Evolutionary conservation across 2,797 vertebrate species (phyloP).

Genomic region (Gymnocypris eckloni): DNA sequence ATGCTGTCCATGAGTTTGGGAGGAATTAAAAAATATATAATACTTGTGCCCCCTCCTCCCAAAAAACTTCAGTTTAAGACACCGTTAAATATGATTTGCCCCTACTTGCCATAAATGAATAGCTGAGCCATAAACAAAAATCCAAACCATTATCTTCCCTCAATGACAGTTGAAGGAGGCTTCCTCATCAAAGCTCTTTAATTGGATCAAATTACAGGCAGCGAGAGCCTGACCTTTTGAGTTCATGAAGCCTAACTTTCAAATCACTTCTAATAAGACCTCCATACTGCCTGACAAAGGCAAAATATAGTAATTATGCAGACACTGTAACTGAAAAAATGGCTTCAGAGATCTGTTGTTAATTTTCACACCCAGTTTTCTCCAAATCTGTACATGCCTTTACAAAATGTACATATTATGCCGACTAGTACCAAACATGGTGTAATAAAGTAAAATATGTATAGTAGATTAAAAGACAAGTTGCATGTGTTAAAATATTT

Average conservation of each 20-base stretch:
- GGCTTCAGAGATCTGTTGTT: not conserved
- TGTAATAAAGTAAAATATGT: not conserved
- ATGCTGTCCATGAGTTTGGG: slow-evolving; percentile 12
- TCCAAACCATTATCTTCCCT: slow-evolving; percentile 33
- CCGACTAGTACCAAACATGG: not conserved
- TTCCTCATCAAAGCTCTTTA: slow-evolving; percentile 61
- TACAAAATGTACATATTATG: not conserved
- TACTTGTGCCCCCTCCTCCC: not conserved
- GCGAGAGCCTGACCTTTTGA: slow-evolving; percentile 47
- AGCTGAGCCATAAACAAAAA: slow-evolving; percentile 41
- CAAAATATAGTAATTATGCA: not conserved
- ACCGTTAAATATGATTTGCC: slow-evolving; percentile 46
- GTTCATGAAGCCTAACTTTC: slow-evolving; percentile 48
- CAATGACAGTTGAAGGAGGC: slow-evolving; percentile 55
- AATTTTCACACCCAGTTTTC: not conserved
- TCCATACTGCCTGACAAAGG: slow-evolving; percentile 28
- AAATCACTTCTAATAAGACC: slow-evolving; percentile 44
- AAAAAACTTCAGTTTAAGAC: slow-evolving; percentile 39
- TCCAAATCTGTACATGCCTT: not conserved
- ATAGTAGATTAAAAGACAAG: not conserved
- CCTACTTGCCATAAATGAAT: slow-evolving; percentile 41
- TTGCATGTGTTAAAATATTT: not conserved
- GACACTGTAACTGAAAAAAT: not conserved
- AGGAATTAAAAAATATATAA: not conserved
- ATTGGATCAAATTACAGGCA: slow-evolving; percentile 61